Base-by-base conservation (phyloP, 2,888 invertebrate genomes). In the Ophion ellenae region DNA sequence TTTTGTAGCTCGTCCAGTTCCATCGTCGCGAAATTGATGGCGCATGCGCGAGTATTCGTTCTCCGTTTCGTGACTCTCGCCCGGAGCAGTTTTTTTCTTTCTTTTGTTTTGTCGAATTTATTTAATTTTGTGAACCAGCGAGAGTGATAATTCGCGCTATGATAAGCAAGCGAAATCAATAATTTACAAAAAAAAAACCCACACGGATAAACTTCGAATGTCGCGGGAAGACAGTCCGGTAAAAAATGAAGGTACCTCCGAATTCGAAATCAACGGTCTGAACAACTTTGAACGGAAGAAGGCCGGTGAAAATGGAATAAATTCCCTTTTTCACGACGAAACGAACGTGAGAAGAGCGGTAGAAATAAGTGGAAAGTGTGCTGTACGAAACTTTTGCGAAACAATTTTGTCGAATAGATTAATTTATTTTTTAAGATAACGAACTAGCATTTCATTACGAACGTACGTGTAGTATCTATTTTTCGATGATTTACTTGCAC, bases 361-460 rank as follows among this genome's bases (percentile, higher is more conserved):
- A 17, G 17, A 59, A 76, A 40, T 2, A 24, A 6, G 53, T 9
- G 17, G 53, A 78, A 79, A 78, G 64, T 17, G 64, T 53, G 47
- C 45, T 36, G 77, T 77, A 76, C 66, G 59, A 59, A 84, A 80
- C 73, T 76, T 81, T 77, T 67, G 36, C 83, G 20, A 28, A 75
- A 59, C 53, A 59, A 67, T 78, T 83, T 61, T 69, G 40, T 77
- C 76, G 76, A n/a, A 71, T 78, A 78, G 63, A 69, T 69, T 85
- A 75, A 85, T 85, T 82, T 85, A 85, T 64, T 79, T 79, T 81
- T 82, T 82, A 75, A 85, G 77, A 78, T 61, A 40, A 75, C 67
- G 69, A 74, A 63, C 24, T 81, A 66, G 66, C 24, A 64, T 85
- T 82, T 82, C 47, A 40, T 79, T 71, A 75, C 71, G 61, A 76